Evolutionary conservation across 2,797 vertebrate genomes (phyloP).

Genomic region (Propithecus perrieri): DNA sequence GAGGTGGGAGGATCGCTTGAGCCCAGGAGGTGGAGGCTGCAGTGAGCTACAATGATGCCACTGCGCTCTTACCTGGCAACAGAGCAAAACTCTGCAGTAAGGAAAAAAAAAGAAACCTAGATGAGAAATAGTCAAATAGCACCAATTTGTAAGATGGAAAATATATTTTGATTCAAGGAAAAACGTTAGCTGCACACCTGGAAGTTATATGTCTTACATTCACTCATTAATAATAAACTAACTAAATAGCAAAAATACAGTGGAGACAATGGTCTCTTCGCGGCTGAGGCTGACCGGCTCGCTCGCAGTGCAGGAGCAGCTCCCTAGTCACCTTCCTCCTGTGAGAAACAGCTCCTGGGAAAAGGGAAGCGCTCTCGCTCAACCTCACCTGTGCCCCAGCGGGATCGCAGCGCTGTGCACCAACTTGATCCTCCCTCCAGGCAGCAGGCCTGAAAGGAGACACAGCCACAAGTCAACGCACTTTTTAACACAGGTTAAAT

Average conservation of each 20-base stretch:
- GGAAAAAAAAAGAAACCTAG: too few relatives aligned
- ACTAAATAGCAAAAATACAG: not conserved
- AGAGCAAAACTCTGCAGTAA: too few relatives aligned
- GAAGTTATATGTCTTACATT: not conserved
- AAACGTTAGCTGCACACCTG: not conserved
- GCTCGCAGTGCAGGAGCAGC: accelerated
- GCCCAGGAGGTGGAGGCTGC: too few relatives aligned
- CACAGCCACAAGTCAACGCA: not conserved
- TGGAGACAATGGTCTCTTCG: not conserved
- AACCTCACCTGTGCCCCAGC: conserved; percentile 88
- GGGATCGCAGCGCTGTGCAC: conserved; percentile 92
- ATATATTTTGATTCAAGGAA: not conserved
- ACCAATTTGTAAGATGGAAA: not conserved
- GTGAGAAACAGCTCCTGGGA: not conserved
- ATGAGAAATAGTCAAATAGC: not conserved
- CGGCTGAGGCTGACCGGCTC: not conserved
- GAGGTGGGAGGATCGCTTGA: too few relatives aligned
- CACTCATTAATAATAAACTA: not conserved
- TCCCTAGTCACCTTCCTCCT: too few relatives aligned
- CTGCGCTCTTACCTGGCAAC: too few relatives aligned
- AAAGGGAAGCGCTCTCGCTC: accelerated
- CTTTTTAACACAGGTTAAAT: not conserved
- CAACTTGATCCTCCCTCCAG: conserved; percentile 95
- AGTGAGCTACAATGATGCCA: too few relatives aligned
- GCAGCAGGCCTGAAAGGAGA: conserved; percentile 90